These are phyloP conservation scores for Ophthalmotilapia sp. DNA, from an alignment of 2,113 vertebrate species.

Conservation along the genomic window DNA sequence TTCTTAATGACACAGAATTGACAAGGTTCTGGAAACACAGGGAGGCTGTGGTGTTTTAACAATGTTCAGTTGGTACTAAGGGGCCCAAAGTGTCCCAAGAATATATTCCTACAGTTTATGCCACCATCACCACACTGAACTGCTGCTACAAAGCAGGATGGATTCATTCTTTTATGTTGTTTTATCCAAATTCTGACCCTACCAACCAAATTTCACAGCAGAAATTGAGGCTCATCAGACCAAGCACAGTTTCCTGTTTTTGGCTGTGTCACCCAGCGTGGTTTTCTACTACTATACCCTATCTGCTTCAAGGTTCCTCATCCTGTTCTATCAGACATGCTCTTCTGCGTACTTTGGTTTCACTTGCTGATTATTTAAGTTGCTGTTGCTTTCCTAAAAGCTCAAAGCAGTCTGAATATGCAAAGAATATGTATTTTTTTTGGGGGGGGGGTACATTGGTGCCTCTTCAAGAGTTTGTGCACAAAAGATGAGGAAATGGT, in stretches of 20 bases:
- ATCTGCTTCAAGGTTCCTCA: not conserved
- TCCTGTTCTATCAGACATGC: not conserved
- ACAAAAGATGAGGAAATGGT: not conserved
- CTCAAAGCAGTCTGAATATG: not conserved
- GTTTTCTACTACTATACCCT: not conserved
- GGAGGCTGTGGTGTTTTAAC: not conserved
- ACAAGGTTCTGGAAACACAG: not conserved
- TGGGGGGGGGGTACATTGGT: fast-evolving
- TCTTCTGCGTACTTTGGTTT: not conserved
- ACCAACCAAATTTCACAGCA: not conserved
- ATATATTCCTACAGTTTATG: not conserved
- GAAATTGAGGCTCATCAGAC: not conserved
- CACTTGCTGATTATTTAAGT: not conserved
- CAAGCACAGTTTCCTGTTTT: not conserved
- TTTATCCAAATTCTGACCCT: not conserved
- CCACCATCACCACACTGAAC: not conserved
- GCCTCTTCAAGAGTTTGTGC: not conserved
- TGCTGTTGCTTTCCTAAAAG: not conserved
- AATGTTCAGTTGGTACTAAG: not conserved
- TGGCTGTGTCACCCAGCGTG: not conserved
- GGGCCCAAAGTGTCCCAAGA: not conserved
- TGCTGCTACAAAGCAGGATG: not conserved
- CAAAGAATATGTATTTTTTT: not conserved
- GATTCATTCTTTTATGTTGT: not conserved
- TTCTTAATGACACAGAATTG: not conserved